Evolutionary conservation across 2,797 vertebrate species (phyloP).

Genomic region (Lerista edwardsae): DNA sequence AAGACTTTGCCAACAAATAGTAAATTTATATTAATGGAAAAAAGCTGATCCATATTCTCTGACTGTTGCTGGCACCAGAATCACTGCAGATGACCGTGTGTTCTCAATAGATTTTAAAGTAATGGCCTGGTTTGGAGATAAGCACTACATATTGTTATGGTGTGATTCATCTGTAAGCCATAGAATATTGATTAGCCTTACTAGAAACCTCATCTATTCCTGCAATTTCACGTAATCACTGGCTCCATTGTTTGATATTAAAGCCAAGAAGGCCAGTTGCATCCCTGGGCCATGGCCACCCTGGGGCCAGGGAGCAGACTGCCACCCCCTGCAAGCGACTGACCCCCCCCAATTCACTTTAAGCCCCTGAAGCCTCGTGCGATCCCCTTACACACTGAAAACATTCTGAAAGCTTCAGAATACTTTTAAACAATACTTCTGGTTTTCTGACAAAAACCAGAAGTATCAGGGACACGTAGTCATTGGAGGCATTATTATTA

Average conservation of each 20-base stretch:
- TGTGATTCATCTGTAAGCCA: conserved; percentile 7
- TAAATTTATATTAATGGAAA: conserved; percentile 2
- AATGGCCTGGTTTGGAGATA: conserved; percentile 11
- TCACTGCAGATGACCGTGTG: neutral
- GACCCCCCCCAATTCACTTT: no score
- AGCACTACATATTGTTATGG: conserved; percentile 5
- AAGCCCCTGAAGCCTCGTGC: no score
- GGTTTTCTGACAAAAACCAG: no score
- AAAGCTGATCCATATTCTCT: conserved; percentile 7
- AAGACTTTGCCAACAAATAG: neutral
- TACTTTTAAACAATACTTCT: no score
- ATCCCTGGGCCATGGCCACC: no score
- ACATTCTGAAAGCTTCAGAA: no score
- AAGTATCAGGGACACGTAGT: no score
- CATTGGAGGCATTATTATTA: no score
- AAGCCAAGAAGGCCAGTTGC: neutral
- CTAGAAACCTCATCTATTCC: conserved; percentile 10
- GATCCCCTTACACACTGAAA: no score
- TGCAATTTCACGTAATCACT: neutral
- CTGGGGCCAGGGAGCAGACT: no score
- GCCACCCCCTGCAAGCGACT: no score
- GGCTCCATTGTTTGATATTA: conserved; percentile 1
- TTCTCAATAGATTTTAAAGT: conserved; percentile 27
- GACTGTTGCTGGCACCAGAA: neutral
- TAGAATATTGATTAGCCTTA: conserved; percentile 6